phyloP scores from a whole-genome alignment of 1,140 invertebrate species.

The Trichonephila clavata region DNA sequence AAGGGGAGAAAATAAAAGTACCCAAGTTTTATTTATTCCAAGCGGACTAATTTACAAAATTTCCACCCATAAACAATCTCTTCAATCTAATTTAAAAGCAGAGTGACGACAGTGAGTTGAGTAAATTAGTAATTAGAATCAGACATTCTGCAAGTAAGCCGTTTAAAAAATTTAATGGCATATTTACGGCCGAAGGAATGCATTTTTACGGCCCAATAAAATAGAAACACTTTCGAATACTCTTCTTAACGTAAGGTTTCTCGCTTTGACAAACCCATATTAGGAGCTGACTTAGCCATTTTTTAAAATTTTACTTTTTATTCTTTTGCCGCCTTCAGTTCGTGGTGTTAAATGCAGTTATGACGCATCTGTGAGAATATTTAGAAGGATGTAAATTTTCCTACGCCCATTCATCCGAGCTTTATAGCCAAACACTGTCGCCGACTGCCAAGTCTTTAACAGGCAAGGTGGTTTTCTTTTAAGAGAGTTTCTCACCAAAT shows the following conservation, averaged over 20 bases:
- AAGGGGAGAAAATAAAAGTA: no score
- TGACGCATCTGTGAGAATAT: neutral
- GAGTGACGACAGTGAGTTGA: no score
- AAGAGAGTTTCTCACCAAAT: neutral
- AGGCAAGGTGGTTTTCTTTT: neutral
- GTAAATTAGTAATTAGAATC: neutral
- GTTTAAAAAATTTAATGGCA: neutral
- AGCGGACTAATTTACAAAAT: neutral
- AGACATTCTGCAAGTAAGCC: neutral
- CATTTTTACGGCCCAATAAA: neutral
- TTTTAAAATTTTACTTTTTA: neutral
- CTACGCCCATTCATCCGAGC: neutral
- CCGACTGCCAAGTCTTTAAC: neutral
- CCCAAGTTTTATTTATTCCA: no score
- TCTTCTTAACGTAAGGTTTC: neutral
- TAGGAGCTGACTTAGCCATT: neutral
- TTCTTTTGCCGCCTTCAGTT: neutral
- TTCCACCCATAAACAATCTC: neutral
- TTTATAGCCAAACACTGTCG: constrained; percentile 29
- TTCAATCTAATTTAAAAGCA: no score
- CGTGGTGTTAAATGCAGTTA: neutral
- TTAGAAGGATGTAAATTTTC: constrained; percentile 24
- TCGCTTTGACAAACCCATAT: constrained; percentile 12
- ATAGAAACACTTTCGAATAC: neutral
- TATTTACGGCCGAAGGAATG: neutral